Evolutionary conservation across 2,888 invertebrate genomes (phyloP).

Genomic region (Seira ritae): DNA sequence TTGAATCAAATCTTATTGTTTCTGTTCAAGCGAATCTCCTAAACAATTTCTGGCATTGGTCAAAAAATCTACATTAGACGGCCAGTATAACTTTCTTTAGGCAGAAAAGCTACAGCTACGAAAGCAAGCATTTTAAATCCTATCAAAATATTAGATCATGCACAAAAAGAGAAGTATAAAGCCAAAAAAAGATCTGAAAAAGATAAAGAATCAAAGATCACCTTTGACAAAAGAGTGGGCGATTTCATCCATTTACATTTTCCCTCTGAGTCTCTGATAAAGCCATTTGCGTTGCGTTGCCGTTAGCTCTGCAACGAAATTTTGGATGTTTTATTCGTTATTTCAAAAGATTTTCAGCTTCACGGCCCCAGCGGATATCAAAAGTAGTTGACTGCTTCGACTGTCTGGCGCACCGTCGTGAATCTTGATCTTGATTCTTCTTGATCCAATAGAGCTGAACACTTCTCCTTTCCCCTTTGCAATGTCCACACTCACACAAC

Average conservation of each 20-base stretch:
- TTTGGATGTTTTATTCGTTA: constrained; percentile 26
- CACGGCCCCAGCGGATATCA: constrained; percentile 60
- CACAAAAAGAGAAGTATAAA: background rate
- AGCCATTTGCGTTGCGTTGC: background rate
- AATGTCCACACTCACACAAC: constrained; percentile 60
- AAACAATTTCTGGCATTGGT: background rate
- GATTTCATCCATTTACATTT: constrained; percentile 32
- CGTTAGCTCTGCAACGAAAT: constrained; percentile 1
- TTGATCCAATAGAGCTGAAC: constrained; percentile 63
- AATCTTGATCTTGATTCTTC: constrained; percentile 64
- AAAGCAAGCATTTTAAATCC: background rate
- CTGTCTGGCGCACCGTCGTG: constrained; percentile 55
- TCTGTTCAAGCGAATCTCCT: constrained; percentile 39
- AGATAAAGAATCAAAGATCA: constrained; percentile 64
- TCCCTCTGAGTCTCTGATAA: background rate
- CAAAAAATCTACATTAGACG: no score
- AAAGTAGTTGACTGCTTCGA: constrained; percentile 54
- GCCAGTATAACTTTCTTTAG: no score
- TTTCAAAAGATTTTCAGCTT: constrained; percentile 49
- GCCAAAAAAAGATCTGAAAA: constrained; percentile 41
- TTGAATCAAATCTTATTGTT: constrained; percentile 56
- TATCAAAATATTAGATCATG: constrained; percentile 28
- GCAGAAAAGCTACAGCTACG: background rate
- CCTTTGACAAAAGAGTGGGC: constrained; percentile 62
- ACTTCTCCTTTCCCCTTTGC: constrained; percentile 30